phyloP scores from a whole-genome alignment of 2,113 vertebrate genomes.

The Eptesicus fuscus region DNA sequence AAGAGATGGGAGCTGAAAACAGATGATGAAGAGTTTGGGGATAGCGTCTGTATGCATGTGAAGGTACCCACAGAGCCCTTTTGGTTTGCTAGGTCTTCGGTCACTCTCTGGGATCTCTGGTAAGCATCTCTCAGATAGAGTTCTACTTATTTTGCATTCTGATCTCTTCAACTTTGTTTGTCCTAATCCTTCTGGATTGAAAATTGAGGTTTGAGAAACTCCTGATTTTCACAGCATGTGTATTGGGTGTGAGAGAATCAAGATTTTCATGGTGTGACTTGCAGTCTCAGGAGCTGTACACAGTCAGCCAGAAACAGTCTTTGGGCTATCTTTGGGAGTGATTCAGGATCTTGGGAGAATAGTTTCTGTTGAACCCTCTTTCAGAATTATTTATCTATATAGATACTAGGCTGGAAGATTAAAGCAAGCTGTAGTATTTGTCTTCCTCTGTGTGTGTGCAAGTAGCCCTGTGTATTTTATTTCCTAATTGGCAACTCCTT shows the following conservation, averaged over 20 bases:
- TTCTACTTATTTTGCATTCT: not conserved
- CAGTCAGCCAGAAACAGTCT: not conserved
- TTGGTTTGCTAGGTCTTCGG: not conserved
- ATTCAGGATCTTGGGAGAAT: not conserved
- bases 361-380: not conserved
- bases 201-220: not conserved
- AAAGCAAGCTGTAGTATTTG: not conserved
- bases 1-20: not conserved
- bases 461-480: not conserved
- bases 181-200: not conserved
- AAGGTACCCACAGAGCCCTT: not conserved
- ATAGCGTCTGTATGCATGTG: not conserved
- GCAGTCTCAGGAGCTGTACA: not conserved
- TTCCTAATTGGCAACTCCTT: not conserved
- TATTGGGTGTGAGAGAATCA: not conserved
- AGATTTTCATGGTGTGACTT: not conserved
- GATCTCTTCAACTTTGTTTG: not conserved
- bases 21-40: not conserved
- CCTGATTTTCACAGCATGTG: not conserved
- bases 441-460: not conserved
- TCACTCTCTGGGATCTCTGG: not conserved
- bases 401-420: not conserved
- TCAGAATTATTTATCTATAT: not conserved
- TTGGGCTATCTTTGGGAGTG: not conserved
- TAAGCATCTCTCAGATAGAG: not conserved